Conservation (phyloP, 2,113 vertebrate species). For the Spea multiplicata region DNA sequence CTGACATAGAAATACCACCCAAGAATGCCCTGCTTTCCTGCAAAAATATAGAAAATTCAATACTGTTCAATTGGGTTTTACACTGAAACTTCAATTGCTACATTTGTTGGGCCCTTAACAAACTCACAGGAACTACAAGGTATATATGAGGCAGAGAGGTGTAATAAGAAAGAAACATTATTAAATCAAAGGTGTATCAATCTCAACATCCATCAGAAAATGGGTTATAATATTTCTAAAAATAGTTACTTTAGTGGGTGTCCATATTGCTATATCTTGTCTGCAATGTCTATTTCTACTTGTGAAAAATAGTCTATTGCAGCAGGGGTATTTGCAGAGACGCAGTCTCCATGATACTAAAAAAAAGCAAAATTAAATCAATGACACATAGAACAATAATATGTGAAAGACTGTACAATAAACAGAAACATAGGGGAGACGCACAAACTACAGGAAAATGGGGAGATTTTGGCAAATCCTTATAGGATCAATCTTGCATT, state of each 20-base stretch:
- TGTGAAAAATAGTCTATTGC: no score
- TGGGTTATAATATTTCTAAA: constrained; percentile 14
- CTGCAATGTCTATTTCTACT: no score
- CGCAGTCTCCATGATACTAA: no score
- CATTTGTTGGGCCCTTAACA: neutral
- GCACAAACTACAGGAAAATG: no score
- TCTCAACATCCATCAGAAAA: neutral
- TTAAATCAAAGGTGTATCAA: constrained; percentile 13
- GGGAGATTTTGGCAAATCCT: no score
- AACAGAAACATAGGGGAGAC: no score
- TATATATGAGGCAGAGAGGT: neutral
- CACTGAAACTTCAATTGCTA: neutral
- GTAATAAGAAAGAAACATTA: constrained; percentile 1
- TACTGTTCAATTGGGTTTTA: constrained; percentile 16
- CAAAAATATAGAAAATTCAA: constrained; percentile 1
- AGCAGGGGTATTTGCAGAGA: no score
- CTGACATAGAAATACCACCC: neutral
- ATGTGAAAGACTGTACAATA: no score
- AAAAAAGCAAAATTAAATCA: no score
- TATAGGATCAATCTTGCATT: no score
- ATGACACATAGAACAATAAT: no score
- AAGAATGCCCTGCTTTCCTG: neutral
- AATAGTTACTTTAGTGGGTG: neutral
- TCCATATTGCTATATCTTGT: no score
- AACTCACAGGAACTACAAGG: neutral